Base-by-base conservation (phyloP, 64 coral and sea anemone genomes). In the Stichodactyla helianthus region DNA sequence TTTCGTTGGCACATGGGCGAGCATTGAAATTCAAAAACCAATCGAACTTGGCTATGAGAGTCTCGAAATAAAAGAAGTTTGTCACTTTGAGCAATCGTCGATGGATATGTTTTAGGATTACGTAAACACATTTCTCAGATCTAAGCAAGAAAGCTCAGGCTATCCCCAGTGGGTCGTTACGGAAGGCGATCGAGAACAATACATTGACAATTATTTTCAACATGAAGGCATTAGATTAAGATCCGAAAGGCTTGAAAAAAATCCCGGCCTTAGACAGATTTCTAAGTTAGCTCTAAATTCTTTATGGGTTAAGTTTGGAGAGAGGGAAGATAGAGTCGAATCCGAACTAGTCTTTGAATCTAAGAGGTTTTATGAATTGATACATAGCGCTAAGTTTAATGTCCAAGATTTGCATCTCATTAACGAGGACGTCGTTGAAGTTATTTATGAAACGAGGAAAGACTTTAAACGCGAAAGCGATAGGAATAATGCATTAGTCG, bases 131-230 rank as follows among this genome's bases (percentile, higher is more conserved):
- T 89, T 68, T 23, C 11, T 35, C 84, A 0, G 79, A 77, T 19
- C 81, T 7, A 92, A 92, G 25, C 86, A 92, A 51, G 86, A 92
- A 31, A 53, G 52, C 10, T 78, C 63, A 1, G 79, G 79, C 18
- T 92, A 59, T 53, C 90, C 85, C 16, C 11, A 16, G 5, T 79
- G 83, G 83, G 67, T 15, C 22, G 16, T 12, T 17, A 86, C 55
- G 7, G 68, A 55, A 51, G 44, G 11, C 18, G 53, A 71, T 35
- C 54, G 85, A 28, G 67, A 86, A 19, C 71, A 86, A 11, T 82
- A 82, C 79, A 54, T 82, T 18, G 28, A 82, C 50, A 50, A 54
- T 50, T 82, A 82, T 54, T 71, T 77, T 51, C 54, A 52, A 54
- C 86, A 87, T 77, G 64, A 87, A 71, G 86, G 86, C 16, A 55